These are phyloP conservation scores for Muscicapa striata DNA, from an alignment of 2,797 vertebrate genomes.

Conservation along the genomic window DNA sequence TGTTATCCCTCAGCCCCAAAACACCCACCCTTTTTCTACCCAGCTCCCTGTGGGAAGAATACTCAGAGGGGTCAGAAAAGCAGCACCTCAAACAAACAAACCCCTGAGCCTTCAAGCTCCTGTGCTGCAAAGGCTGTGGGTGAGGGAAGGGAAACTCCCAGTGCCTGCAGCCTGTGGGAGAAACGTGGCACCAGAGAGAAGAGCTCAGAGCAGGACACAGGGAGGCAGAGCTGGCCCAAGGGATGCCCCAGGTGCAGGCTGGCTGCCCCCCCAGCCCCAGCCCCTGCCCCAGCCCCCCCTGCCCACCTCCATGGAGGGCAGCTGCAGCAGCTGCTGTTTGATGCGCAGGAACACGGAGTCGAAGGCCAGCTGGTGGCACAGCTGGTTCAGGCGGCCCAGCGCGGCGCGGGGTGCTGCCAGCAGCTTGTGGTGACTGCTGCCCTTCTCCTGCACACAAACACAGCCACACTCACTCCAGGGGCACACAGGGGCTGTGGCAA, in stretches of 20 bases:
- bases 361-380: constrained; percentile 95
- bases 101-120: neutral
- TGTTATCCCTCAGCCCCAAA: neutral
- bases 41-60: neutral
- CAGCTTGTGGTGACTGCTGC: constrained; percentile 87
- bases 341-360: constrained; percentile 97
- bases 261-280: neutral
- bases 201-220: neutral
- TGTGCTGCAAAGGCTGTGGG: neutral
- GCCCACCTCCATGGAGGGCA: constrained; percentile 91
- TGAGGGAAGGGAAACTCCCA: neutral
- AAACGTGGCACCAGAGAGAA: neutral
- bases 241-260: neutral
- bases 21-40: neutral
- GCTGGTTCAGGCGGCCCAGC: constrained; percentile 92
- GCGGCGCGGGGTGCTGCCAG: constrained; percentile 80
- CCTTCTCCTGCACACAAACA: constrained; percentile 85
- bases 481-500: neutral
- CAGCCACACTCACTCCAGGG: neutral
- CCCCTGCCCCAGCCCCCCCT: neutral
- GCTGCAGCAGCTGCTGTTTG: constrained; percentile 90
- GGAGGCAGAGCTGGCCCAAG: neutral
- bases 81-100: neutral
- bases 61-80: neutral
- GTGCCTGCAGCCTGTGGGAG: neutral